Percentiles rank a stretch among this genome's conserved stretches.
phyloP scores from a whole-genome alignment of 1,140 invertebrate species.

The Alviniconcha marisindica region DNA sequence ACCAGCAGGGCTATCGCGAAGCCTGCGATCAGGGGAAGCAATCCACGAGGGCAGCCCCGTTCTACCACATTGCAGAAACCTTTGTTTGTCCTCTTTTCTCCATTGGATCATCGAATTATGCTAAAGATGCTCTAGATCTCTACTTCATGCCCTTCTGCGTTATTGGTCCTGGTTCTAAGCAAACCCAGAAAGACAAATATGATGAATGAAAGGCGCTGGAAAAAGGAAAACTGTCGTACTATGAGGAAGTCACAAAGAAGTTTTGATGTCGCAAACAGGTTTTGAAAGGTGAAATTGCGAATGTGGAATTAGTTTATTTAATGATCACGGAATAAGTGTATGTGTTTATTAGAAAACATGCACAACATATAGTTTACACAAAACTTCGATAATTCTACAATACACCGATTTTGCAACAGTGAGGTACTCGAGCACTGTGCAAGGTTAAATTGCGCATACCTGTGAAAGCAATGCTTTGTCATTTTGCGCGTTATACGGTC shows the following conservation, averaged over 20 bases:
- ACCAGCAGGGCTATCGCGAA: constrained; percentile 29
- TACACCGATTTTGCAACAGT: too few relatives aligned
- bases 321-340: too few relatives aligned
- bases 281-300: too few relatives aligned
- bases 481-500: too few relatives aligned
- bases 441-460: too few relatives aligned
- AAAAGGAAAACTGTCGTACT: neutral
- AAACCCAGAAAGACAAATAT: neutral
- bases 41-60: constrained; percentile 1
- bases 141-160: neutral
- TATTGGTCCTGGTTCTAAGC: neutral
- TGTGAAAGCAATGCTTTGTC: too few relatives aligned
- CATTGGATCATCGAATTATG: neutral
- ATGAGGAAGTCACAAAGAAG: constrained; percentile 17
- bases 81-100: neutral
- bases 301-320: too few relatives aligned
- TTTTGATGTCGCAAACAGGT: neutral
- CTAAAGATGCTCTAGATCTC: neutral
- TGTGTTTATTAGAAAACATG: too few relatives aligned
- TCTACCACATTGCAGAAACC: neutral
- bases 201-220: constrained; percentile 12
- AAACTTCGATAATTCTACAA: too few relatives aligned
- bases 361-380: too few relatives aligned
- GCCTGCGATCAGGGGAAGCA: constrained; percentile 20
- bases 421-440: too few relatives aligned